These are phyloP conservation scores for Scrobipalpa atriplicella DNA, from an alignment of 2,888 invertebrate species.

Conservation along the genomic window DNA sequence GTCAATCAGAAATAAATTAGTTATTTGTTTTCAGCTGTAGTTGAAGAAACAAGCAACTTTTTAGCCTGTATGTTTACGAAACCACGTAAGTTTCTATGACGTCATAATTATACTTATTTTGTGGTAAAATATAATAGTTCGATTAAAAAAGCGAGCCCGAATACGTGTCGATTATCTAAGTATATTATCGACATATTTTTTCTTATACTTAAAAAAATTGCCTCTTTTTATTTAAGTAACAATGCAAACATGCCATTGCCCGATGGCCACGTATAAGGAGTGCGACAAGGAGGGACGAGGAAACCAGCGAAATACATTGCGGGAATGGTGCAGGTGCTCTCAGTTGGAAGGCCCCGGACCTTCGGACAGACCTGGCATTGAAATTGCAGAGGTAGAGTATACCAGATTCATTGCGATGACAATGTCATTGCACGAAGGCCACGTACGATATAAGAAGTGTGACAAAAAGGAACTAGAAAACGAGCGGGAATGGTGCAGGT, in stretches of 20 bases:
- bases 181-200: background rate
- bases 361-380: background rate
- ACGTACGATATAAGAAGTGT: background rate
- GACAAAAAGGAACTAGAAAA: background rate
- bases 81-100: background rate
- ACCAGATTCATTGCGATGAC: too few species aligned
- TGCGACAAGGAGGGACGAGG: background rate
- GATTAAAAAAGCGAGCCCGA: too few species aligned
- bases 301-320: background rate
- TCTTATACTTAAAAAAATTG: background rate
- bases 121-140: too few species aligned
- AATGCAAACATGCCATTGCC: background rate
- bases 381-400: background rate
- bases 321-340: background rate
- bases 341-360: background rate
- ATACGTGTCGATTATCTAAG: too few species aligned
- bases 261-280: background rate
- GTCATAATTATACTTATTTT: too few species aligned
- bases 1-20: background rate
- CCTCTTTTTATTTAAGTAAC: background rate
- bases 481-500: background rate
- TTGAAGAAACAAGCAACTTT: conserved; percentile 1
- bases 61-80: background rate
- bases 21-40: conserved; percentile 2
- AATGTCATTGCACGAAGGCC: background rate